These are phyloP conservation scores for Patagioenas fasciata DNA, from an alignment of 2,113 vertebrate genomes.

Conservation along the genomic window DNA sequence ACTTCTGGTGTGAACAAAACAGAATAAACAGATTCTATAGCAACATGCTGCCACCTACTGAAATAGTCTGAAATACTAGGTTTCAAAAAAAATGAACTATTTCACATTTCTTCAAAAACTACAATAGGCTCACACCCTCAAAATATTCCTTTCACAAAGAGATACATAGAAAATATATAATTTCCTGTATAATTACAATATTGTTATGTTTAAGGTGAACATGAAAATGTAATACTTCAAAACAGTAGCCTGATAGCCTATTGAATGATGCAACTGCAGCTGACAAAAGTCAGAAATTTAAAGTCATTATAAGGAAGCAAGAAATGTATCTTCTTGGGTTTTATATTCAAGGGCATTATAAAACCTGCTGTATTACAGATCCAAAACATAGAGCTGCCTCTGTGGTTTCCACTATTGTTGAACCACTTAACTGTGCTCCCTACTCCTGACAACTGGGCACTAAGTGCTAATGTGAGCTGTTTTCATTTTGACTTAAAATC, in stretches of 20 bases:
- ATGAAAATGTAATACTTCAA: background rate
- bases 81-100: background rate
- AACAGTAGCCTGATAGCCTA: background rate
- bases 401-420: background rate
- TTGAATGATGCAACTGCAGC: background rate
- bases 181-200: background rate
- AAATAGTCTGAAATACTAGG: background rate
- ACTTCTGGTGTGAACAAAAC: background rate
- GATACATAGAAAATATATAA: background rate
- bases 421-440: background rate
- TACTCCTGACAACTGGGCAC: background rate
- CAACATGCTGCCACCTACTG: constrained; percentile 71
- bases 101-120: background rate
- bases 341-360: background rate
- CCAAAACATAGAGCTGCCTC: fast-evolving
- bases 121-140: background rate
- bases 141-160: background rate
- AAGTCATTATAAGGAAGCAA: background rate
- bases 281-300: background rate
- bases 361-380: background rate
- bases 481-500: background rate
- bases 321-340: background rate
- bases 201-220: background rate
- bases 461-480: background rate
- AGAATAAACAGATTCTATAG: background rate